Percentiles rank a stretch among this genome's conserved stretches.
phyloP scores from a whole-genome alignment of 2,797 vertebrate genomes.

The Bufotes viridis region DNA sequence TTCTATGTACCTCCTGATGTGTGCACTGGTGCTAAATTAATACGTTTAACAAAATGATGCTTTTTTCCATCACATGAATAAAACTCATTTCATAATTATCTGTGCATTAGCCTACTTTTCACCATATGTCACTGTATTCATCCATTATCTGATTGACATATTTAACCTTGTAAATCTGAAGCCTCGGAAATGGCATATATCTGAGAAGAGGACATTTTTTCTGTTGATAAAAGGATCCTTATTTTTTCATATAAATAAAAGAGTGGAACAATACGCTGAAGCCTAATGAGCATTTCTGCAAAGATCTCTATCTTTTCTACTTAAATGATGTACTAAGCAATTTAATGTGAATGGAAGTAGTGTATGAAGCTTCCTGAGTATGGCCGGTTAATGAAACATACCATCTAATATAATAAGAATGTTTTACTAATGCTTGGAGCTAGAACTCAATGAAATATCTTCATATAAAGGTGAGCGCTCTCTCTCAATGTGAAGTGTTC shows the following conservation, averaged over 20 bases:
- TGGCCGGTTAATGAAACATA: conserved; percentile 28
- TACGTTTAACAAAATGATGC: conserved; percentile 33
- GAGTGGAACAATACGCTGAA: neutral
- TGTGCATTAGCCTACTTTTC: conserved; percentile 56
- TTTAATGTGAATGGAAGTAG: conserved; percentile 6
- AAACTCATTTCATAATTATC: conserved; percentile 51
- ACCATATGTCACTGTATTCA: conserved; percentile 41
- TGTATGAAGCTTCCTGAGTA: conserved; percentile 2
- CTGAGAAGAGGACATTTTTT: neutral
- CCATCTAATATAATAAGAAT: conserved; percentile 4
- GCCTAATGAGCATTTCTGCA: conserved; percentile 26
- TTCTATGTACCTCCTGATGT: neutral
- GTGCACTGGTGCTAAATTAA: conserved; percentile 27
- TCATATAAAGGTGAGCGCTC: conserved; percentile 25
- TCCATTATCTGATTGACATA: conserved; percentile 43
- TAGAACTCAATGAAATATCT: conserved; percentile 9
- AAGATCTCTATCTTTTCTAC: conserved; percentile 14
- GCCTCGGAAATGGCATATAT: conserved; percentile 7
- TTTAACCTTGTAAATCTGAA: conserved; percentile 42
- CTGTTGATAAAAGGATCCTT: conserved; percentile 32
- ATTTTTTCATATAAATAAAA: conserved; percentile 23
- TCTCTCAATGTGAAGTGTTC: conserved; percentile 35
- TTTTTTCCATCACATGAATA: conserved; percentile 20
- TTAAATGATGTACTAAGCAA: conserved; percentile 35
- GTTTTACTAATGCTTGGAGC: conserved; percentile 16